These are phyloP conservation scores for Drosophila bocki DNA, from an alignment of 1,140 invertebrate species.

Conservation along the genomic window DNA sequence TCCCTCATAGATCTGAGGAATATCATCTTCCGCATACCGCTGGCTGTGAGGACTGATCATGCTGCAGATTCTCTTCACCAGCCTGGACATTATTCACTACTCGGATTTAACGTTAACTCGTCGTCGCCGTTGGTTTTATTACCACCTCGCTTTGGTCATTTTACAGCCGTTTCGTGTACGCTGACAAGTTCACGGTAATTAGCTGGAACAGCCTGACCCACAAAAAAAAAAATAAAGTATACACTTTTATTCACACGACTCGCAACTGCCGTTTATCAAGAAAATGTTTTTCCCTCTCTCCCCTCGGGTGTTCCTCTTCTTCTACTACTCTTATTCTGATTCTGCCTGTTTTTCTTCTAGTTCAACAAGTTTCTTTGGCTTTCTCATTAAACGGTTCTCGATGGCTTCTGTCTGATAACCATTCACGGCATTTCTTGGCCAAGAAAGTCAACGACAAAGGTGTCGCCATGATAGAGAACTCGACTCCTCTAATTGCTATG, in stretches of 20 bases:
- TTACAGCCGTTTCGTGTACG: conserved; percentile 35
- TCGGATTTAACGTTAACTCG: conserved; percentile 43
- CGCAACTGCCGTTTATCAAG: conserved; percentile 52
- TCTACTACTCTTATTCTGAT: conserved; percentile 2
- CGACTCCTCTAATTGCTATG: conserved; percentile 36
- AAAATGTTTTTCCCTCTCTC: conserved; percentile 46
- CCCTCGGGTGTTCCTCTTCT: background rate
- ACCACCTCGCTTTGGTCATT: conserved; percentile 40
- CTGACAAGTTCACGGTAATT: conserved; percentile 72
- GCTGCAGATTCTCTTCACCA: conserved; percentile 72
- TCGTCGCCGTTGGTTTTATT: conserved; percentile 25
- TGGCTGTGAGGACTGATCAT: conserved; percentile 50
- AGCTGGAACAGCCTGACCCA: conserved; percentile 46
- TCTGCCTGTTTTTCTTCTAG: conserved; percentile 29
- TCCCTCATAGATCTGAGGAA: conserved; percentile 1
- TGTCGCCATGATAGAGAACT: conserved; percentile 16
- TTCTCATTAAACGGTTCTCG: conserved; percentile 56
- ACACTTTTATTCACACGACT: conserved; percentile 60
- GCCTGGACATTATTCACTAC: conserved; percentile 58
- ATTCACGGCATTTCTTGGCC: conserved; percentile 22
- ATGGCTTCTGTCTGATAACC: conserved; percentile 40
- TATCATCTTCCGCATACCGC: conserved; percentile 24
- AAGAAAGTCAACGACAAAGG: conserved; percentile 38
- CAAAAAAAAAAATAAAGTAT: conserved; percentile 10
- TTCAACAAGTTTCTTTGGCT: conserved; percentile 46